These are phyloP conservation scores for Elaeidobius kamerunicus DNA, from an alignment of 2,888 invertebrate genomes.

Conservation along the genomic window DNA sequence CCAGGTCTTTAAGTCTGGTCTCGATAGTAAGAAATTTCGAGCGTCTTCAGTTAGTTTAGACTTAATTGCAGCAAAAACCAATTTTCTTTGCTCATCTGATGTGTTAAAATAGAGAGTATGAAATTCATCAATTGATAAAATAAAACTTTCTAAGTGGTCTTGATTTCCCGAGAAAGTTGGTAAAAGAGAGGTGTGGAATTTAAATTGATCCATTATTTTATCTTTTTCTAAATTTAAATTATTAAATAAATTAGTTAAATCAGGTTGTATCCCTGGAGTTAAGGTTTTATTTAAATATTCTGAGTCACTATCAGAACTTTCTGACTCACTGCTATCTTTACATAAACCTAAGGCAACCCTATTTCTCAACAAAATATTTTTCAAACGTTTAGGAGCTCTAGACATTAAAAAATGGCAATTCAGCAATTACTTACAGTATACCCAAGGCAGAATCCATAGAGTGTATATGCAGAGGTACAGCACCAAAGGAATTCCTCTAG, in stretches of 20 bases:
- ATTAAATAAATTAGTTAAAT: neutral
- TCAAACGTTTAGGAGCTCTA: neutral
- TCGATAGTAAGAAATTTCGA: conserved; percentile 3
- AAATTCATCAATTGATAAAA: conserved; percentile 10
- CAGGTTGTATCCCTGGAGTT: neutral
- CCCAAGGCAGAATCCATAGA: conserved; percentile 1
- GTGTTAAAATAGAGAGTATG: neutral
- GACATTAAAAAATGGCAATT: no score
- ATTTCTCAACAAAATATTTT: no score
- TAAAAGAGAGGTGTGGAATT: no score
- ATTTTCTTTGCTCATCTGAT: neutral
- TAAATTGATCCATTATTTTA: no score
- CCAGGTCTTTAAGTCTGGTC: conserved; percentile 5
- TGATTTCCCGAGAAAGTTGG: conserved; percentile 10
- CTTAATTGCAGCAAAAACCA: conserved; percentile 7
- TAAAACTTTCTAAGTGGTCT: conserved; percentile 9
- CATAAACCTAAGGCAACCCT: neutral
- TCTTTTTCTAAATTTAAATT: neutral
- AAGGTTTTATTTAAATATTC: no score
- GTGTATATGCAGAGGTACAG: neutral
- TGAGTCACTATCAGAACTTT: no score
- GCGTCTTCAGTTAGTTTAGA: conserved; percentile 10
- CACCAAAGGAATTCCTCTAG: neutral
- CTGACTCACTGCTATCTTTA: neutral
- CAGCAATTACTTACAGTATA: conserved; percentile 3